These are phyloP conservation scores for Anhinga anhinga DNA, from an alignment of 2,113 vertebrate species.

Conservation along the genomic window DNA sequence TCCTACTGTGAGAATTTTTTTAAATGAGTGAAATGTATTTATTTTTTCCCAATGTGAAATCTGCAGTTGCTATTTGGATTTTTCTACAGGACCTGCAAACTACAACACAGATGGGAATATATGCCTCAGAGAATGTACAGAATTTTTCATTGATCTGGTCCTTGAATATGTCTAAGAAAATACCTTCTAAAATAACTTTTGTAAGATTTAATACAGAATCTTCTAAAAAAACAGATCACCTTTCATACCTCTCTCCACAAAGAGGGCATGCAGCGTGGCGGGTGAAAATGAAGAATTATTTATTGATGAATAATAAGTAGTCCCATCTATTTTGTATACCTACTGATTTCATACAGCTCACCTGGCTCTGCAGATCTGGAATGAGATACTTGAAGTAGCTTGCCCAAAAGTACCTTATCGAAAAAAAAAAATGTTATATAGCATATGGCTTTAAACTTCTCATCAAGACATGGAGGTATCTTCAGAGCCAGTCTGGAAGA, in stretches of 20 bases:
- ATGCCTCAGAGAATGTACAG: slow-evolving; percentile 31
- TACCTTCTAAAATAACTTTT: slow-evolving; percentile 25
- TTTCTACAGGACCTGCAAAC: slow-evolving; percentile 20
- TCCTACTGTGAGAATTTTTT: slow-evolving; percentile 58
- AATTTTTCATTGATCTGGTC: slow-evolving; percentile 11
- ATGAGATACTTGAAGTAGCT: not conserved
- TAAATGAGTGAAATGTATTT: slow-evolving; percentile 30
- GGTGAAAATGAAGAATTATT: not conserved
- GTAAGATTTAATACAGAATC: not conserved
- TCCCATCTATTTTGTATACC: not conserved
- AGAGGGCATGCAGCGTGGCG: not conserved
- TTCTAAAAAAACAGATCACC: not conserved
- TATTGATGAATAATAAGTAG: not conserved
- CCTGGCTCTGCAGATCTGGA: not conserved
- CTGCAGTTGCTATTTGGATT: slow-evolving; percentile 32
- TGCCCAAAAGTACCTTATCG: not conserved
- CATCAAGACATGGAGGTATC: not conserved
- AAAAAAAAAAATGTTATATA: not conserved
- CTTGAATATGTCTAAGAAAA: not conserved
- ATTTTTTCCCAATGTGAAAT: slow-evolving; percentile 58
- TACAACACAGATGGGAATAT: not conserved
- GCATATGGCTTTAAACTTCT: not conserved
- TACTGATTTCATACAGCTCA: not conserved
- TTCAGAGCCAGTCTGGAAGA: not conserved
- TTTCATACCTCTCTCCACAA: not conserved